These are phyloP conservation scores for Pelecanus crispus DNA, from an alignment of 2,113 vertebrate genomes.

Conservation along the genomic window DNA sequence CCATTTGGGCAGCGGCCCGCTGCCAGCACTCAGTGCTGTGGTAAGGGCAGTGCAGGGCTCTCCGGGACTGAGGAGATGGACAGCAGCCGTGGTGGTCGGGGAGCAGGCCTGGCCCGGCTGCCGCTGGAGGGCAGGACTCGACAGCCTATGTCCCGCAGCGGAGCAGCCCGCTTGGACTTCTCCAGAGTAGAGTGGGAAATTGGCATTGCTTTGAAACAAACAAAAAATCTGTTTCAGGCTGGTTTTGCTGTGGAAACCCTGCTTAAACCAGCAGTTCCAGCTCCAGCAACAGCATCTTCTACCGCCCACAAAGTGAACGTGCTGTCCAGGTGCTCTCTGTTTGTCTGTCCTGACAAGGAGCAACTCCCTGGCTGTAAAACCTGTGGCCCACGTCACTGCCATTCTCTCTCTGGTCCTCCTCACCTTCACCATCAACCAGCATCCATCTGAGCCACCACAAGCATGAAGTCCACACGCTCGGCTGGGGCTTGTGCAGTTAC, in stretches of 20 bases:
- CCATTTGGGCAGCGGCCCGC: not conserved
- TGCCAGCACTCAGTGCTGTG: not conserved
- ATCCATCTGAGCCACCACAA: accelerated
- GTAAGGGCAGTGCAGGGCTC: not conserved
- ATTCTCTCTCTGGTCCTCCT: not conserved
- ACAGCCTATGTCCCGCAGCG: not conserved
- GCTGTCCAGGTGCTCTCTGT: not conserved
- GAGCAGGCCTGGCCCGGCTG: not conserved
- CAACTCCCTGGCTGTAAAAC: not conserved
- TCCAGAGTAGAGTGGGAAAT: not conserved
- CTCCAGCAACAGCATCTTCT: not conserved
- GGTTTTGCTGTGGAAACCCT: not conserved
- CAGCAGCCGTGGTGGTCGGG: accelerated
- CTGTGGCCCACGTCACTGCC: not conserved
- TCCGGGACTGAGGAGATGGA: not conserved
- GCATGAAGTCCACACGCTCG: accelerated
- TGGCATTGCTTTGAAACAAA: not conserved
- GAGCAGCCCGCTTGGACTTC: not conserved
- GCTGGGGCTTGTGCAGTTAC: not conserved
- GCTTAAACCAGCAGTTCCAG: not conserved
- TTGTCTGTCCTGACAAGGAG: not conserved
- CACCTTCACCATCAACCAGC: not conserved
- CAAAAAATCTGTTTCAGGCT: not conserved
- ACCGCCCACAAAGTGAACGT: not conserved
- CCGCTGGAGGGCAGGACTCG: not conserved